Evolutionary conservation across 2,888 invertebrate species (phyloP).

Genomic region (Andrena minutula): DNA sequence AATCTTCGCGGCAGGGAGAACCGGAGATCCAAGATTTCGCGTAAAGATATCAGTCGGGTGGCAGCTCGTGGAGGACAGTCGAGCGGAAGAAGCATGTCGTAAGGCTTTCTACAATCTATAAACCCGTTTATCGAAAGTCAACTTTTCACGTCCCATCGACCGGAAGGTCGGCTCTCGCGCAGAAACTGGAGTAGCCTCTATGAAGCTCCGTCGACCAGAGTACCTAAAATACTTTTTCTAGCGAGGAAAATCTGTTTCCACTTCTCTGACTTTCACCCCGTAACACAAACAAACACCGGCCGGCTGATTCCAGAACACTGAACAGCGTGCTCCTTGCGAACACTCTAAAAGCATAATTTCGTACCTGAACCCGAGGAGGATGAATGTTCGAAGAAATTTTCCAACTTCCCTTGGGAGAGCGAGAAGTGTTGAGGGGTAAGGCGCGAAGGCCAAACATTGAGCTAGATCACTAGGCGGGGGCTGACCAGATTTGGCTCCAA

Average conservation of each 20-base stretch:
- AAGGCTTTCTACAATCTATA: slow-evolving; percentile 75
- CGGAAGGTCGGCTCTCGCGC: slow-evolving; percentile 44
- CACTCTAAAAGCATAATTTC: too few relatives aligned
- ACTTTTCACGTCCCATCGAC: slow-evolving; percentile 47
- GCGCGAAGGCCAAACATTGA: too few relatives aligned
- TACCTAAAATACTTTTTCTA: not conserved
- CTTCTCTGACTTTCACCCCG: not conserved
- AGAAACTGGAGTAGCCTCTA: slow-evolving; percentile 55
- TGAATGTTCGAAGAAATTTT: too few relatives aligned
- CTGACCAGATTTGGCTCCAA: too few relatives aligned
- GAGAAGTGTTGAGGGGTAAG: too few relatives aligned
- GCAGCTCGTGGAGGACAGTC: slow-evolving; percentile 41
- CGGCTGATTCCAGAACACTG: not conserved
- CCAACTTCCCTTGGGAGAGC: too few relatives aligned
- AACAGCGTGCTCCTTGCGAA: too few relatives aligned
- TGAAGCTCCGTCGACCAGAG: slow-evolving; percentile 14
- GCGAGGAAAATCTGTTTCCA: slow-evolving; percentile 15
- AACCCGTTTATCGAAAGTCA: slow-evolving; percentile 64
- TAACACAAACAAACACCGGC: not conserved
- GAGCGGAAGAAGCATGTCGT: slow-evolving; percentile 63
- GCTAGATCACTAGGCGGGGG: too few relatives aligned
- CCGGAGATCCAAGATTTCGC: slow-evolving; percentile 50
- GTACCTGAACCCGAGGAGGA: too few relatives aligned
- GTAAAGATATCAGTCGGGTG: slow-evolving; percentile 58
- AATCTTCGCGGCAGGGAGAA: slow-evolving; percentile 38